Evolutionary conservation across 2,888 invertebrate genomes (phyloP).

Genomic region (Aleiodes alternator): DNA sequence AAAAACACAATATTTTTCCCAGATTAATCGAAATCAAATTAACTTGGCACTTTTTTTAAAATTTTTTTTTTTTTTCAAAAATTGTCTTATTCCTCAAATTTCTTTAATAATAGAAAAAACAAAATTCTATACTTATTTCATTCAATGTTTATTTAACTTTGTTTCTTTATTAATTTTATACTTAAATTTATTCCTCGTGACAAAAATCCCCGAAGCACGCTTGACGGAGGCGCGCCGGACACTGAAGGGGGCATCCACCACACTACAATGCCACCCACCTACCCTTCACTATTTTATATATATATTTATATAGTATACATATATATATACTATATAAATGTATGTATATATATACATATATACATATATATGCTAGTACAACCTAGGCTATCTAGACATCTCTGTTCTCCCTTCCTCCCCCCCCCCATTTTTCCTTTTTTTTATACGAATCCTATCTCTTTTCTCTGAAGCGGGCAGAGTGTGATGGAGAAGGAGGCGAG

Average conservation of each 20-base stretch:
- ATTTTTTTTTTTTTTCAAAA: too few species aligned
- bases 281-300: neutral
- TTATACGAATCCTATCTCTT: slow-evolving; percentile 30
- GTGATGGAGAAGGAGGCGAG: slow-evolving; percentile 12
- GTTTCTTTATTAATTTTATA: neutral
- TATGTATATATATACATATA: too few species aligned
- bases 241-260: slow-evolving; percentile 74
- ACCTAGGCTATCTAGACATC: slow-evolving; percentile 17
- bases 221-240: slow-evolving; percentile 75
- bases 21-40: too few species aligned
- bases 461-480: neutral
- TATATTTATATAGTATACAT: slow-evolving; percentile 4
- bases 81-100: neutral
- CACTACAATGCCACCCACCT: slow-evolving; percentile 58
- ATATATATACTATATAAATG: too few species aligned
- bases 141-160: neutral
- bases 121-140: neutral
- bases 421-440: slow-evolving; percentile 21
- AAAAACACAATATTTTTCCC: too few species aligned
- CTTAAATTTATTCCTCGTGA: slow-evolving; percentile 25
- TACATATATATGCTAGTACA: neutral
- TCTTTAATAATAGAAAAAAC: neutral
- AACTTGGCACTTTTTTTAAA: neutral
- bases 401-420: neutral
- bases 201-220: slow-evolving; percentile 70